Conservation (phyloP, 1,140 invertebrate genomes). For the Hylyphantes graminicola region DNA sequence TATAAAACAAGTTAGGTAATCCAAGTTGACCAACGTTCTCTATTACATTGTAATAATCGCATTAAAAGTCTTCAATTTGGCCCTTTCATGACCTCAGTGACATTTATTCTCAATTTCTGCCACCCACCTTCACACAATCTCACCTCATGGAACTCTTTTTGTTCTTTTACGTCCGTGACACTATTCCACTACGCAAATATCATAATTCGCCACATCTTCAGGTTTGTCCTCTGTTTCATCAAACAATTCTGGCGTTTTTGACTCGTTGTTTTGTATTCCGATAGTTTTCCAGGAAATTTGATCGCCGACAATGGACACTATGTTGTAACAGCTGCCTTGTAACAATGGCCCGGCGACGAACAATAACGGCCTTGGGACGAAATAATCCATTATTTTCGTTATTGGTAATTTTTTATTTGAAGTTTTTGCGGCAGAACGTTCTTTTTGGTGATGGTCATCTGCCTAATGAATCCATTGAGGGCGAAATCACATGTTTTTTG, state of each 20-base stretch:
- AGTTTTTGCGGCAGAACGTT: background rate
- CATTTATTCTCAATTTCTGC: slow-evolving; percentile 9
- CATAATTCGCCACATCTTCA: slow-evolving; percentile 17
- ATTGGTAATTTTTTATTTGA: slow-evolving; percentile 17
- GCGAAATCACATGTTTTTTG: slow-evolving; percentile 1
- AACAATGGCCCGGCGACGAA: slow-evolving; percentile 43
- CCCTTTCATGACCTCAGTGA: background rate
- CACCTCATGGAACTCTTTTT: background rate
- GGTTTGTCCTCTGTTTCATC: slow-evolving; percentile 1
- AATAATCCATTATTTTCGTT: slow-evolving; percentile 55
- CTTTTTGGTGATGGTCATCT: slow-evolving; percentile 2
- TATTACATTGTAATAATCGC: background rate
- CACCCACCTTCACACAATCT: slow-evolving; percentile 29
- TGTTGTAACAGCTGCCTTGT: slow-evolving; percentile 52
- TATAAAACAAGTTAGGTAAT: no score
- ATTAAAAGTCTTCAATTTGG: background rate
- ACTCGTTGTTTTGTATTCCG: slow-evolving; percentile 39
- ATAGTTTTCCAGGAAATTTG: slow-evolving; percentile 41
- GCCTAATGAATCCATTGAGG: background rate
- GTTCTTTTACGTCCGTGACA: slow-evolving; percentile 41
- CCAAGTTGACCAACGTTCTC: no score
- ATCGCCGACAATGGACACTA: slow-evolving; percentile 52
- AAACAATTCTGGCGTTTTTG: slow-evolving; percentile 16
- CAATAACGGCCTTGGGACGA: slow-evolving; percentile 46
- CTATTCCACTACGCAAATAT: slow-evolving; percentile 12